Evolutionary conservation across 2,797 vertebrate genomes (phyloP).

Genomic region (Hyperoplus lanceolatus): DNA sequence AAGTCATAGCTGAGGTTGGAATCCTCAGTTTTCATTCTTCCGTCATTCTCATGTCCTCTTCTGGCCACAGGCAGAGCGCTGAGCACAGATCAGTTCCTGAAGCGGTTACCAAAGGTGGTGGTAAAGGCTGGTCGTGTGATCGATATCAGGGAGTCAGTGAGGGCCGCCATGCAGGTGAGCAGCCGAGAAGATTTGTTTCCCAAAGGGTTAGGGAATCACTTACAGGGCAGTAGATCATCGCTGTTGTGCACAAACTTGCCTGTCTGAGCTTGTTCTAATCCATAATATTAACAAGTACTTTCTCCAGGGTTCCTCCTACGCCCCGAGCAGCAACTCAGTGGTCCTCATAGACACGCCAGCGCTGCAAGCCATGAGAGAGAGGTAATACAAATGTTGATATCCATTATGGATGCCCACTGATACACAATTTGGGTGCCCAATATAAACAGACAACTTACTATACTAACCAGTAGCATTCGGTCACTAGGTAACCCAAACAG

Average conservation of each 20-base stretch:
- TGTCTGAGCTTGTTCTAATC: constrained; percentile 10
- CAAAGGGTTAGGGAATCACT: neutral
- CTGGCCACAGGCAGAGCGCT: constrained; percentile 75
- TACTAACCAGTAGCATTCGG: neutral
- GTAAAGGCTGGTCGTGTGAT: constrained; percentile 82
- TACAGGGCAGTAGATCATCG: neutral
- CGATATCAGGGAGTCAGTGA: constrained; percentile 78
- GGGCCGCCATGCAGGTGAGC: constrained; percentile 85
- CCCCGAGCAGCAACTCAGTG: constrained; percentile 51
- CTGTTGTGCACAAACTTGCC: neutral
- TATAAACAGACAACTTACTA: neutral
- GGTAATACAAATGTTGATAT: constrained; percentile 67
- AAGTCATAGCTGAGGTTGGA: neutral
- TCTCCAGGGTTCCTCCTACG: constrained; percentile 67
- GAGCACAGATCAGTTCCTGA: constrained; percentile 85
- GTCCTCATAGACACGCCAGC: constrained; percentile 84
- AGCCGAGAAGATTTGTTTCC: neutral
- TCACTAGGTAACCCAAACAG: neutral
- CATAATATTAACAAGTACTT: neutral
- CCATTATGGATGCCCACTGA: neutral
- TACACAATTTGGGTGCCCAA: neutral
- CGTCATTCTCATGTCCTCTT: neutral
- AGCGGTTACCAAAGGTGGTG: constrained; percentile 80
- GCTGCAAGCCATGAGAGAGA: constrained; percentile 67
- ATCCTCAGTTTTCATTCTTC: neutral